Evolutionary conservation across 2,888 invertebrate species (phyloP).

Genomic region (Pasiphila rectangulata): DNA sequence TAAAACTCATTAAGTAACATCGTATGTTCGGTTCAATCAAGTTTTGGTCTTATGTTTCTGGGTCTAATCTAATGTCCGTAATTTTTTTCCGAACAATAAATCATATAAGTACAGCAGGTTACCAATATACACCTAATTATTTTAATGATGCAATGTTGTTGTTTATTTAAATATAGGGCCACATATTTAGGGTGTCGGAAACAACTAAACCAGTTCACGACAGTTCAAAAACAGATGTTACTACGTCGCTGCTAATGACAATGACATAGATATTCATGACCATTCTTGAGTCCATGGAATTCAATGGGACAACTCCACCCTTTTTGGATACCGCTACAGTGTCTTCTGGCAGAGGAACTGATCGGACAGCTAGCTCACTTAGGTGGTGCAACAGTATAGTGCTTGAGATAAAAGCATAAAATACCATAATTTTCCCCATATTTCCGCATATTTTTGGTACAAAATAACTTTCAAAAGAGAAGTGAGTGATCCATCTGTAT

Average conservation of each 20-base stretch:
- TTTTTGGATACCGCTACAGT: slow-evolving; percentile 60
- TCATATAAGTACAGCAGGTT: not conserved
- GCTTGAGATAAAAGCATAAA: no score
- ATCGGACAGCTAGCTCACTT: slow-evolving; percentile 7
- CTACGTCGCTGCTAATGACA: slow-evolving; percentile 36
- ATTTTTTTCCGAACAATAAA: no score
- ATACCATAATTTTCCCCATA: no score
- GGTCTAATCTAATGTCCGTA: no score
- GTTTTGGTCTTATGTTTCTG: no score
- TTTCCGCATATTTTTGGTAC: not conserved
- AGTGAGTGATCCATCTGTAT: slow-evolving; percentile 33
- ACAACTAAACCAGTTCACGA: slow-evolving; percentile 28
- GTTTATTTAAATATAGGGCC: slow-evolving; percentile 22
- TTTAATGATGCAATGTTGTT: slow-evolving; percentile 13
- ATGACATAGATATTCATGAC: slow-evolving; percentile 35
- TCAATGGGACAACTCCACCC: slow-evolving; percentile 65
- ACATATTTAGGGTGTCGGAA: slow-evolving; percentile 24
- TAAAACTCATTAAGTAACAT: no score
- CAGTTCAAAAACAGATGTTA: slow-evolving; percentile 32
- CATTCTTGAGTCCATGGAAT: slow-evolving; percentile 43
- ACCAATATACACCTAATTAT: slow-evolving; percentile 16
- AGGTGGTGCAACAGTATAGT: not conserved
- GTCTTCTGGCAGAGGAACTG: slow-evolving; percentile 25
- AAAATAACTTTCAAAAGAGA: not conserved
- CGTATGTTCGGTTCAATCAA: no score